Percentiles rank a stretch among this genome's conserved stretches.
phyloP scores from a whole-genome alignment of 2,888 invertebrate genomes.

The Marasmarcha lunaedactyla region DNA sequence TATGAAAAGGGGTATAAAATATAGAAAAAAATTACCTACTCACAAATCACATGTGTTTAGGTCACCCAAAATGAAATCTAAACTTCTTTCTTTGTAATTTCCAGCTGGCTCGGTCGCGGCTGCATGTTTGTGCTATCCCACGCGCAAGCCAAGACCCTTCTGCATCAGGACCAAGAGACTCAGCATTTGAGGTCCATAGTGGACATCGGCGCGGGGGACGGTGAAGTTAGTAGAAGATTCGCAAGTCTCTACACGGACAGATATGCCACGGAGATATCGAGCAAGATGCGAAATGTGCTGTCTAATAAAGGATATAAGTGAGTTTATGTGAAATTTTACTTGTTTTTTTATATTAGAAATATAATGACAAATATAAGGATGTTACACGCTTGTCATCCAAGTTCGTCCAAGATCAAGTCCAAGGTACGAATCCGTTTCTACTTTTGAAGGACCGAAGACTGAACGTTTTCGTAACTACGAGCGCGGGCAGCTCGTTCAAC shows the following conservation, averaged over 20 bases:
- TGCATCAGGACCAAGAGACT: constrained; percentile 33
- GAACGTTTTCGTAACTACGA: no score
- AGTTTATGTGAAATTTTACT: constrained; percentile 37
- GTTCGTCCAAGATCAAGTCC: no score
- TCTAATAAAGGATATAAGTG: constrained; percentile 82
- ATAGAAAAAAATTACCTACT: no score
- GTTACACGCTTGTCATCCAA: no score
- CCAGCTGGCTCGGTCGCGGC: constrained; percentile 87
- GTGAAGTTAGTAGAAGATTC: constrained; percentile 88
- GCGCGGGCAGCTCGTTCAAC: no score
- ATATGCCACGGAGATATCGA: constrained; percentile 93
- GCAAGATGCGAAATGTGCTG: constrained; percentile 87
- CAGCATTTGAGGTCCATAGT: constrained; percentile 48
- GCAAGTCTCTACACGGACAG: constrained; percentile 78
- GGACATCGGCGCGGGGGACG: constrained; percentile 97
- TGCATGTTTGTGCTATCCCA: constrained; percentile 97
- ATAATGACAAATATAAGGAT: no score
- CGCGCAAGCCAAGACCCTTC: constrained; percentile 79
- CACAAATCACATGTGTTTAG: no score
- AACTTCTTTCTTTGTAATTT: no score
- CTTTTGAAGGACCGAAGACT: no score
- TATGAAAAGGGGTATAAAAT: no score
- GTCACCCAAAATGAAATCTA: no score
- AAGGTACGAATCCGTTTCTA: no score
- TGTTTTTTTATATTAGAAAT: not conserved